Percentiles rank a stretch among this genome's conserved stretches.
These are phyloP conservation scores for Spodoptera litura DNA, from an alignment of 1,140 invertebrate genomes.

Conservation along the genomic window DNA sequence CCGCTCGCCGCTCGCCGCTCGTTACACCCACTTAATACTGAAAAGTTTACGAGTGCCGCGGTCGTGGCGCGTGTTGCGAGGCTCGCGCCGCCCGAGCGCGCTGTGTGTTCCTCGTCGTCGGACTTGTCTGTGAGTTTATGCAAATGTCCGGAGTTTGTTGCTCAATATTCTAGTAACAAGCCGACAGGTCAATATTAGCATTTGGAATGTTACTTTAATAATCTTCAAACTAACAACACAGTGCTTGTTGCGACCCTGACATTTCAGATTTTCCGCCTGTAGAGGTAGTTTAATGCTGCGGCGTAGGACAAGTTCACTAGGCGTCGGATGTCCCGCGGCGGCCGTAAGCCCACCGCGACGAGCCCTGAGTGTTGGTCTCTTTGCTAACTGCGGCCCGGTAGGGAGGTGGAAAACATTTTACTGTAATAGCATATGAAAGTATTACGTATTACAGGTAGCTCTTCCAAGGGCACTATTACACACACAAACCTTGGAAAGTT, in stretches of 20 bases:
- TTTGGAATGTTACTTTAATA: slow-evolving; percentile 21
- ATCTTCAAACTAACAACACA: neutral
- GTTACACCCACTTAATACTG: neutral
- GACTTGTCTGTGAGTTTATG: slow-evolving; percentile 26
- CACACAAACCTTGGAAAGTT: no score
- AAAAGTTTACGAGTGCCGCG: neutral
- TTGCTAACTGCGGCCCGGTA: no score
- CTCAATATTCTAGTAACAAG: slow-evolving; percentile 1
- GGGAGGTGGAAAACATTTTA: no score
- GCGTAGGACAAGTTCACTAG: neutral
- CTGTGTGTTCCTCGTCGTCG: neutral
- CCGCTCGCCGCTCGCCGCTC: neutral
- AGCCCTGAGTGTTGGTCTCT: no score
- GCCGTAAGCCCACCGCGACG: neutral
- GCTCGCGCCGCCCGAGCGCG: neutral
- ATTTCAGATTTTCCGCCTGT: neutral
- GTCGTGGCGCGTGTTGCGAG: no score
- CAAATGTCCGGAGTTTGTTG: neutral
- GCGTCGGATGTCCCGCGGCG: neutral
- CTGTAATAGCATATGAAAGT: no score
- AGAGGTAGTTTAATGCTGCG: neutral
- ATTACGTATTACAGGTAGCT: no score
- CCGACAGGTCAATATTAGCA: slow-evolving; percentile 8
- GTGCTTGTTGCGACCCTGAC: neutral
- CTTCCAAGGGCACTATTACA: no score